phyloP scores from a whole-genome alignment of 2,888 invertebrate genomes.

The Conomelus anceps region DNA sequence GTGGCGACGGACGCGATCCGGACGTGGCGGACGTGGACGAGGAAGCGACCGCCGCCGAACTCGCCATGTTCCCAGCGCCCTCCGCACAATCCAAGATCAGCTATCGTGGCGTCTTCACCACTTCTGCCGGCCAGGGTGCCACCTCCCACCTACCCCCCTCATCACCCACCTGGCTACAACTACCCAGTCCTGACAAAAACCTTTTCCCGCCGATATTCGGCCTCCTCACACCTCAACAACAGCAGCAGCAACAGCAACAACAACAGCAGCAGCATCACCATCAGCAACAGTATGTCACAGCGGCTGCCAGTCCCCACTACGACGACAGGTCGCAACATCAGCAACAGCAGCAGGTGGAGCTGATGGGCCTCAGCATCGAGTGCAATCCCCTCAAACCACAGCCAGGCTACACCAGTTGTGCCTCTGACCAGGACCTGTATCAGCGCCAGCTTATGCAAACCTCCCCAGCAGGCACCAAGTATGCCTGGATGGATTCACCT shows the following conservation, averaged over 20 bases:
- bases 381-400: slow-evolving; percentile 55
- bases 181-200: slow-evolving; percentile 61
- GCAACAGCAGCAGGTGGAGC: slow-evolving; percentile 50
- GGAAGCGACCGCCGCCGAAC: slow-evolving; percentile 61
- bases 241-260: slow-evolving; percentile 45
- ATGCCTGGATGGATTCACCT: slow-evolving; percentile 57
- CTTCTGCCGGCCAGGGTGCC: slow-evolving; percentile 46
- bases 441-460: slow-evolving; percentile 40
- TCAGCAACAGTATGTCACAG: slow-evolving; percentile 46
- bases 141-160: slow-evolving; percentile 41
- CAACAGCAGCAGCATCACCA: slow-evolving; percentile 37
- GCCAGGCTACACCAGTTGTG: slow-evolving; percentile 45
- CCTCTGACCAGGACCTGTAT: slow-evolving; percentile 47
- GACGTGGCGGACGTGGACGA: slow-evolving; percentile 40
- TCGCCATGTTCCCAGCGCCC: slow-evolving; percentile 52
- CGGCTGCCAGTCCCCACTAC: slow-evolving; percentile 38
- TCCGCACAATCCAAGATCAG: slow-evolving; percentile 41
- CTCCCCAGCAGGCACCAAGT: slow-evolving; percentile 49
- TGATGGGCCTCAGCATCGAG: slow-evolving; percentile 55
- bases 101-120: slow-evolving; percentile 66
- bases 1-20: slow-evolving; percentile 38
- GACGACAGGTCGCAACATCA: slow-evolving; percentile 48
- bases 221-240: slow-evolving; percentile 52
- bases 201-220: slow-evolving; percentile 57
- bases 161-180: slow-evolving; percentile 57